Percentiles rank a stretch among this genome's conserved stretches.
Conservation (phyloP, 2,797 vertebrate species). For the Gila robusta region DNA sequence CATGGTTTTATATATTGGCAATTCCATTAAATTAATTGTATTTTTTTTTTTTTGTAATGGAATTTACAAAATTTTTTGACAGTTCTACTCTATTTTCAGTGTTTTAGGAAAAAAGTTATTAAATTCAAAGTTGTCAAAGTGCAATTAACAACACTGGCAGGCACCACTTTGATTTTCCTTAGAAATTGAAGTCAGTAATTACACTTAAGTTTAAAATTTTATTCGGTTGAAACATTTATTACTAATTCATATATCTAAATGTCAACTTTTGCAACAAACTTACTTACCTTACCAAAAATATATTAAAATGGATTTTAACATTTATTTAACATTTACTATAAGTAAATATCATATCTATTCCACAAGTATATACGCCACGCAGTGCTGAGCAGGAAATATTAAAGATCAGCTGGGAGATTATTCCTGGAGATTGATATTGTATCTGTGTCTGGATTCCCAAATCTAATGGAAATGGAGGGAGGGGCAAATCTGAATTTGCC, state of each 20-base stretch:
- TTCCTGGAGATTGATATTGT: slow-evolving; percentile 15
- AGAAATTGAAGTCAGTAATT: neutral
- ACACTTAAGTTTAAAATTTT: neutral
- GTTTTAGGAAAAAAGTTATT: neutral
- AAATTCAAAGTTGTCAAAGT: neutral
- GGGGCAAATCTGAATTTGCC: slow-evolving; percentile 48
- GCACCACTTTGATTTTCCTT: neutral
- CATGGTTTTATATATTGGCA: no score
- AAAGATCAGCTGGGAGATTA: slow-evolving; percentile 42
- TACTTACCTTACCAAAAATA: neutral
- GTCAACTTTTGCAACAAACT: slow-evolving; percentile 1
- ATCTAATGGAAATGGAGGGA: slow-evolving; percentile 16
- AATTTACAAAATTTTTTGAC: neutral
- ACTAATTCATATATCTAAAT: neutral
- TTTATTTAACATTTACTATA: slow-evolving; percentile 33
- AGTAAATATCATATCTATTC: slow-evolving; percentile 30
- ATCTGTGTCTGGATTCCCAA: slow-evolving; percentile 31
- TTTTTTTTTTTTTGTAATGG: neutral
- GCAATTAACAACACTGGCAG: neutral
- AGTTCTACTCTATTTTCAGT: neutral
- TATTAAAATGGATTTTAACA: slow-evolving; percentile 11
- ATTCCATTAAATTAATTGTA: no score
- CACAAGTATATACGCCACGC: neutral
- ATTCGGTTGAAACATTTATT: neutral
- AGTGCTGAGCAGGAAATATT: slow-evolving; percentile 41